These are phyloP conservation scores for Megaceryle maxima DNA, from an alignment of 2,113 vertebrate species.

Conservation along the genomic window DNA sequence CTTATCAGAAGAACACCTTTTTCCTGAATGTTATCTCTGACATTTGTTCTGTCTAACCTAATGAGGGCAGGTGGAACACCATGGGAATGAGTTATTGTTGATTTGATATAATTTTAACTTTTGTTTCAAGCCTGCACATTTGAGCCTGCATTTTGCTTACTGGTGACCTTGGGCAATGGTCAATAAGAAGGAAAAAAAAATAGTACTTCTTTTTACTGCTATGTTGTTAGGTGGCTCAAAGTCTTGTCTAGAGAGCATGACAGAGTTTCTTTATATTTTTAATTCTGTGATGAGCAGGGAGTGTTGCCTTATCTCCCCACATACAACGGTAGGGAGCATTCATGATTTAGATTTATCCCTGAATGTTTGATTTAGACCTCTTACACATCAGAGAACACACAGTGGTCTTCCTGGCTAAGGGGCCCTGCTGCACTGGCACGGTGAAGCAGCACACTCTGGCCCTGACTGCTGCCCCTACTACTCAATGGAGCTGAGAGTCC, in stretches of 20 bases:
- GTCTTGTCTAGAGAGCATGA: background rate
- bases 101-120: slow-evolving; percentile 52
- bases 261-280: background rate
- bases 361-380: background rate
- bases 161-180: slow-evolving; percentile 3
- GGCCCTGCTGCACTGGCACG: background rate
- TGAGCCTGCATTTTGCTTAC: slow-evolving; percentile 20
- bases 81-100: slow-evolving; percentile 54
- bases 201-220: background rate
- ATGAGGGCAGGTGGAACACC: slow-evolving; percentile 50
- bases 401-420: background rate
- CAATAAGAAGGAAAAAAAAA: background rate
- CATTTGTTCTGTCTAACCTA: slow-evolving; percentile 52
- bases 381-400: background rate
- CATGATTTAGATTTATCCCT: background rate
- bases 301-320: background rate
- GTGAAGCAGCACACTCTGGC: background rate
- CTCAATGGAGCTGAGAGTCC: rapidly evolving
- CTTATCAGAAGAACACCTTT: slow-evolving; percentile 68
- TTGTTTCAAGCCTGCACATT: background rate
- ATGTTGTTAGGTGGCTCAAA: background rate
- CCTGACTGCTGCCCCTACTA: background rate
- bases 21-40: slow-evolving; percentile 62
- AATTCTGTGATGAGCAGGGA: background rate
- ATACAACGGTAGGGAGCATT: background rate